Evolutionary conservation across 1,140 invertebrate species (phyloP), one percentile per base, ranked within the genome.

Genomic region (Anoplolepis gracilipes): DNA sequence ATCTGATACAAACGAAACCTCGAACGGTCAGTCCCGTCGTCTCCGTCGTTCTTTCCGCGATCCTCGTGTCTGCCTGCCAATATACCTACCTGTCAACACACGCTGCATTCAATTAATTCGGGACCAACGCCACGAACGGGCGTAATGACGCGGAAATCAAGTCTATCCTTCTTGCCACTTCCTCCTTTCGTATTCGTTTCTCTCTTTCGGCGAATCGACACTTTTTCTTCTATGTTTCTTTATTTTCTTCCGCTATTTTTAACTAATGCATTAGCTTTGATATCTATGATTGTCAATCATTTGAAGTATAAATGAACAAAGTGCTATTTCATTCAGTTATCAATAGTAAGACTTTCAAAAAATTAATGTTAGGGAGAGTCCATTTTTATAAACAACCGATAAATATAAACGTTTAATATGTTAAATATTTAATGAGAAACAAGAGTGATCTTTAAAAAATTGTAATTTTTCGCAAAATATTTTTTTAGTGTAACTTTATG

Each of bases 11-110:
- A 91, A 91, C 91, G 46, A 49, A 49, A 49, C 90, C 88, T 93
- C 91, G 57, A 91, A 92, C 91, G 88, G 92, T 92, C 92, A 91
- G 89, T 30, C 85, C 86, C 85, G 87, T 91, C 89, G 55, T 70
- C 89, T 82, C 59, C 13, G 42, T 78, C 77, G 62, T 67, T 65
- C 62, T 59, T 55, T 36, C 79, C 42, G 57, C 28, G 36, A 39
- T 73, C 61, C 64, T 75, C 88, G 85, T 91, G 90, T 94, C 88
- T 87, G 89, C 92, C 93, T 95, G 93, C 94, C 94, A 94, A 95
- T 94, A 94, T 93, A 90, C 92, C 92, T 91, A 88, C 90, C 93
- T 95, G 94, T 95, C 94, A 95, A 94, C 94, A 95, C 94, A 95
- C 93, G 92, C 93, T 94, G 92, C 92, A 94, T 95, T 95, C 93